phyloP scores from a whole-genome alignment of 2,888 invertebrate genomes.

The Heliconius ismenius region DNA sequence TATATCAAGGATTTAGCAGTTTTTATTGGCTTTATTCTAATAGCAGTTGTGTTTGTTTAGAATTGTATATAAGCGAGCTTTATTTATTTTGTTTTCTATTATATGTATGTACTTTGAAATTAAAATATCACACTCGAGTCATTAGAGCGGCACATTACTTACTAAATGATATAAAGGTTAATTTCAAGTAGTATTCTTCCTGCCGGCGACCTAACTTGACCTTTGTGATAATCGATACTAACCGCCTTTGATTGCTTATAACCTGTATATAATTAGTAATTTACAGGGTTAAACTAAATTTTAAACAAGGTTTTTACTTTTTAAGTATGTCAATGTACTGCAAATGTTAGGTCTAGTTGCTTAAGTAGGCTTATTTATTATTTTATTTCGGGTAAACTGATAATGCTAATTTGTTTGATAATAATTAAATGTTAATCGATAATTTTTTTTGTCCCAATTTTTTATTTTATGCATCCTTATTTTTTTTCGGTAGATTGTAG shows the following conservation, averaged over 20 bases:
- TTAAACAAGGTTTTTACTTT: not conserved
- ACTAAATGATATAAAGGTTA: conserved; percentile 50
- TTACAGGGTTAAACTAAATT: not conserved
- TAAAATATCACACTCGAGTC: conserved; percentile 47
- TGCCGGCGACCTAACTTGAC: conserved; percentile 45
- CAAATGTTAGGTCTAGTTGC: not conserved
- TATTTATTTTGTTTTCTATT: not conserved
- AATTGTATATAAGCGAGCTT: not conserved
- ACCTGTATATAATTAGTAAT: not conserved
- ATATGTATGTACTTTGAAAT: not conserved
- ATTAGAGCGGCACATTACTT: conserved; percentile 57
- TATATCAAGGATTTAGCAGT: too few relatives aligned
- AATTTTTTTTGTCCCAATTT: not conserved
- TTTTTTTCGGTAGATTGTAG: not conserved
- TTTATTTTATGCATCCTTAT: not conserved
- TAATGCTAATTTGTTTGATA: not conserved
- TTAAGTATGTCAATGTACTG: conserved; percentile 1
- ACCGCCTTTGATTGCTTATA: conserved; percentile 13
- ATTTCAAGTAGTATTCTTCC: conserved; percentile 28
- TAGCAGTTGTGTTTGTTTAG: not conserved
- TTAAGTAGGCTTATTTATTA: not conserved
- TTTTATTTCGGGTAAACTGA: not conserved
- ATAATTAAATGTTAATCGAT: not conserved
- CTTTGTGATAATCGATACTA: conserved; percentile 50
- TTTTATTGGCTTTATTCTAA: not conserved